Base-by-base conservation (phyloP, 2,797 vertebrate species). In the Epinephelus awoara region DNA sequence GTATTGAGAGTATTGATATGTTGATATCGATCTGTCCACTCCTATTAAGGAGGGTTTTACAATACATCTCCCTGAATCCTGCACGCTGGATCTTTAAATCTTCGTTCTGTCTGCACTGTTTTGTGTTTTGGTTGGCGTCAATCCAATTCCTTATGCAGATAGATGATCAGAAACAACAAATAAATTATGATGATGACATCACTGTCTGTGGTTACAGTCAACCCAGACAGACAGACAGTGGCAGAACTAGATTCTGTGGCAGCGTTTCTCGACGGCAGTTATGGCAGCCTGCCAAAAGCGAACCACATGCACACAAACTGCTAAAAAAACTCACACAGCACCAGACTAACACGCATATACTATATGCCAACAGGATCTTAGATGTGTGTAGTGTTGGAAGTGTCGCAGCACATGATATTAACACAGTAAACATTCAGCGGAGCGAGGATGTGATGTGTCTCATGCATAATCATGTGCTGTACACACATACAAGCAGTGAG, bases 191-290 rank as follows among this genome's bases (percentile, higher is more conserved):
- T 84, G 72, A 85, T 69, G 59, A 89, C 56, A 76, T 66, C 38
- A 47, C 67, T 76, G 40, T 12, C 34, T 34, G 73, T 54, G 54
- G 76, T 75, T 84, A 62, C 59, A 51, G 69, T 47, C 67, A 79
- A 82, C 67, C 71, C 75, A 81, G 65, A 50, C 75, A 89, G 64
- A 46, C 74, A 89, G 69, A 87, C 88, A 81, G 82, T 72, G 82
- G 89, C 76, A 77, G 77, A 89, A 88, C 87, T 71, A 67, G 87
- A 89, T 91, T 85, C 55, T 89, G 79, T 25, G 59, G 47, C 40
- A 42, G 46, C 12, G 3, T 71, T 70, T 69, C 49, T 74, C 11
- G 1, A 58, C 49, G 79, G 65, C 84, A 77, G 85, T 90, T 88
- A 73, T 27, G n/a, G 57, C 21, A 27, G 56, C 67, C 64, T 73